Evolutionary conservation across 1,140 invertebrate species (phyloP).

Genomic region (Atta texana): DNA sequence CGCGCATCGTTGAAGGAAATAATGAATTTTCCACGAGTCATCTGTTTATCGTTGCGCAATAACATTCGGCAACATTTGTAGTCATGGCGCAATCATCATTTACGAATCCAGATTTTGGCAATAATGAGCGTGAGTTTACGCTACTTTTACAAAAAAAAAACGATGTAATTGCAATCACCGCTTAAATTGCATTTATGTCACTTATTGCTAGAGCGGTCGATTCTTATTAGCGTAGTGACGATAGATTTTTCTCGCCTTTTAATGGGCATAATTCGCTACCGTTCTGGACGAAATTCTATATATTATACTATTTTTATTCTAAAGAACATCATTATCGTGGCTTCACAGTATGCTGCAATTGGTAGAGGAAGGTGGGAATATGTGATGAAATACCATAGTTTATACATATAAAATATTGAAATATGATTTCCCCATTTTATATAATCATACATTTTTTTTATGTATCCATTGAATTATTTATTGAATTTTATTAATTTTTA

Average conservation of each 20-base stretch:
- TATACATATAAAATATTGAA: neutral
- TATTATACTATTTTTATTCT: neutral
- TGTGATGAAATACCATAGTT: neutral
- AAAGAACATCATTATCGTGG: constrained; percentile 7
- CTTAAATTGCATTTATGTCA: constrained; percentile 45
- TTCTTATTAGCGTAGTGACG: constrained; percentile 4
- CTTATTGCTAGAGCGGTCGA: constrained; percentile 2
- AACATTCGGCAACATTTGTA: constrained; percentile 10
- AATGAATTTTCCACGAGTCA: constrained; percentile 26
- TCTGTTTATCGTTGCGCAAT: constrained; percentile 26
- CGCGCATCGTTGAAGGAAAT: constrained; percentile 7
- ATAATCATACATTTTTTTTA: neutral
- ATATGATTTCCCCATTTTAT: constrained; percentile 9
- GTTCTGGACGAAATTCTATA: neutral
- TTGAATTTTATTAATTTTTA: neutral
- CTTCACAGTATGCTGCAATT: neutral
- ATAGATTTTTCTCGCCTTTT: constrained; percentile 33
- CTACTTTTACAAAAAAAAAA: constrained; percentile 5
- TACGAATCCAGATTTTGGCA: constrained; percentile 20
- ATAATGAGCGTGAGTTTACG: constrained; percentile 32
- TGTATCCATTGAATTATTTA: neutral
- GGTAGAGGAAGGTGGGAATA: neutral
- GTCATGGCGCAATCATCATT: constrained; percentile 1
- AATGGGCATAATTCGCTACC: neutral
- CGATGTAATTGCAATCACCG: constrained; percentile 15